These are phyloP conservation scores for Drosophila affinis DNA, from an alignment of 2,888 invertebrate species.

Conservation along the genomic window DNA sequence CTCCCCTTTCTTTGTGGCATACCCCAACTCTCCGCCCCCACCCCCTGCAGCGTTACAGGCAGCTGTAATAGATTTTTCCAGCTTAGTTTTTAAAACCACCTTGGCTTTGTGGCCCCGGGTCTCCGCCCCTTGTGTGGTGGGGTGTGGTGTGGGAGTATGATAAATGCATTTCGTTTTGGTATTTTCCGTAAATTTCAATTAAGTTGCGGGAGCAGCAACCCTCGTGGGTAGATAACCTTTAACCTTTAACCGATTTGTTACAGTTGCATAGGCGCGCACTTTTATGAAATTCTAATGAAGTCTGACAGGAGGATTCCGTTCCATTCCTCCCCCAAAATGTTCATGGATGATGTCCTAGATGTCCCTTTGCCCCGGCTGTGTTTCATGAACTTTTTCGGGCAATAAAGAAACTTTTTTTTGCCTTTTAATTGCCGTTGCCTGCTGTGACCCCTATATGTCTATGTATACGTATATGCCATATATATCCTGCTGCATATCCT, in stretches of 20 bases:
- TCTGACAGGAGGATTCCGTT: conserved; percentile 60
- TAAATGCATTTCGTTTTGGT: conserved; percentile 72
- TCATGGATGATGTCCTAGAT: not conserved
- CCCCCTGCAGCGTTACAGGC: not conserved
- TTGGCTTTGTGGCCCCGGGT: conserved; percentile 37
- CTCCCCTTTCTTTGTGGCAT: conserved; percentile 17
- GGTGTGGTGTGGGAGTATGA: conserved; percentile 45
- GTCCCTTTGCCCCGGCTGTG: conserved; percentile 55
- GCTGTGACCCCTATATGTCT: conserved; percentile 45
- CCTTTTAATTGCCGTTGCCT: not conserved
- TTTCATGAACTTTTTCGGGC: conserved; percentile 65
- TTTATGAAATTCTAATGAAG: conserved; percentile 74
- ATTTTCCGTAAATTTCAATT: conserved; percentile 64
- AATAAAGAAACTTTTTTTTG: conserved; percentile 62
- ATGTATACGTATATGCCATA: conserved; percentile 64
- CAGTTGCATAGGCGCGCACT: conserved; percentile 52
- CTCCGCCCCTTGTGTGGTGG: not conserved
- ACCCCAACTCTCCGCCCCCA: too few relatives aligned
- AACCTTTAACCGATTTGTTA: conserved; percentile 58
- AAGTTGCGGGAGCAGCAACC: conserved; percentile 45
- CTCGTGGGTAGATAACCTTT: conserved; percentile 40
- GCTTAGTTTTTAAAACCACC: conserved; percentile 57
- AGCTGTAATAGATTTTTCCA: conserved; percentile 66
- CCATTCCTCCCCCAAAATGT: conserved; percentile 3
- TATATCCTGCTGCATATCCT: conserved; percentile 64